These are phyloP conservation scores for Anguilla anguilla DNA, from an alignment of 2,797 vertebrate species.

Conservation along the genomic window DNA sequence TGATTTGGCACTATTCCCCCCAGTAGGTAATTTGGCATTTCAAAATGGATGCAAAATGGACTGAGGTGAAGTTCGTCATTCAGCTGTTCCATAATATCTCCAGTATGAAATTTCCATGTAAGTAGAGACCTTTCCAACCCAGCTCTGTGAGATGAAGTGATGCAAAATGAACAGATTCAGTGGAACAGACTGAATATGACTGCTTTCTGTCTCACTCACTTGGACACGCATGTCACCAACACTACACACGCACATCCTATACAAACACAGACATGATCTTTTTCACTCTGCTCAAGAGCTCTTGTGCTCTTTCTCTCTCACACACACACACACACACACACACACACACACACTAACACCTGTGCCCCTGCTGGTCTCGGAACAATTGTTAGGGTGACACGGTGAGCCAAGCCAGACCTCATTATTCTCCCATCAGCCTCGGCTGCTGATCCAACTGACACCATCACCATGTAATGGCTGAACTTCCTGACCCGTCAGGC, in stretches of 20 bases:
- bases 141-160: background rate
- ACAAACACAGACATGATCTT: too few species aligned
- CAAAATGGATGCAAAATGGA: background rate
- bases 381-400: background rate
- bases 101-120: background rate
- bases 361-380: background rate
- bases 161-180: background rate
- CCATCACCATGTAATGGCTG: background rate
- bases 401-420: background rate
- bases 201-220: background rate
- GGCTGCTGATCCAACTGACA: background rate
- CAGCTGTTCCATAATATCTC: background rate
- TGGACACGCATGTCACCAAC: background rate
- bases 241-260: too few species aligned
- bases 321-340: background rate
- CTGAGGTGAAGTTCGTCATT: background rate
- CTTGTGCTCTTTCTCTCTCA: too few species aligned
- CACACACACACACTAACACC: background rate
- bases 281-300: too few species aligned
- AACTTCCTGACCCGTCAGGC: background rate
- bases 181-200: background rate
- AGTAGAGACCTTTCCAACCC: background rate
- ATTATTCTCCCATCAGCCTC: slow-evolving; percentile 21
- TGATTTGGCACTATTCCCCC: background rate
- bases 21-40: background rate